Evolutionary conservation across 2,797 vertebrate species (phyloP), one percentile per base, ranked within the genome.

Genomic region (Hyperoplus lanceolatus): DNA sequence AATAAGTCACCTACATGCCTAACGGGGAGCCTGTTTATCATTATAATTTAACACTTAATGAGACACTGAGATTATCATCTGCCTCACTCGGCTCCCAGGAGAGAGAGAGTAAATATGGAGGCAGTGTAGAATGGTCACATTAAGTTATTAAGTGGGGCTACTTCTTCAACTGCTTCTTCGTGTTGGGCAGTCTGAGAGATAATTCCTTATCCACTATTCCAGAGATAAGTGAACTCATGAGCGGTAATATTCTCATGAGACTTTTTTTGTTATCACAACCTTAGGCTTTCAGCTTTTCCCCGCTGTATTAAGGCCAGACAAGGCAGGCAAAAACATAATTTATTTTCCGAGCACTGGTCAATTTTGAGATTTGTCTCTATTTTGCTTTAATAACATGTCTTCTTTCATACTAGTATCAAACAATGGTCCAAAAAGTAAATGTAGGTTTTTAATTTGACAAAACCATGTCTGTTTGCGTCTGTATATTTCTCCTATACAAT

Each of bases 21-120:
- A 80, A 83, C 79, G 87, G 87, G 86, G 67, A 64, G 71, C 85
- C 83, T 89, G 90, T 90, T 92, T 92, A 93, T 93, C 88, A 81
- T 86, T 91, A 87, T 91, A 92, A 94, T 93, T 93, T 90, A 81
- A 87, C 83, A 85, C 81, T 88, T 94, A 94, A 94, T 94, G 89
- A 94, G 90, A 85, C 88, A 75, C 86, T 86, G 70, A 89, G 89
- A 94, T 91, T 87, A 92, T 86, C 83, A 81, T 89, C 84, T 85
- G 81, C 81, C 79, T 79, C 49, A 5, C 73, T 74, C 68, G 45
- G 62, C 45, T 82, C 90, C 73, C 84, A 29, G 36, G 88, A 86
- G 90, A 87, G 90, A 87, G 59, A 58, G 46, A 65, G 79, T 82
- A 79, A 78, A 72, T 84, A 84, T 68, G 65, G 83, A 79, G 79